Evolutionary conservation across 2,888 invertebrate genomes (phyloP), one percentile per base, ranked within the genome.

Genomic region (Bellardia pandia): DNA sequence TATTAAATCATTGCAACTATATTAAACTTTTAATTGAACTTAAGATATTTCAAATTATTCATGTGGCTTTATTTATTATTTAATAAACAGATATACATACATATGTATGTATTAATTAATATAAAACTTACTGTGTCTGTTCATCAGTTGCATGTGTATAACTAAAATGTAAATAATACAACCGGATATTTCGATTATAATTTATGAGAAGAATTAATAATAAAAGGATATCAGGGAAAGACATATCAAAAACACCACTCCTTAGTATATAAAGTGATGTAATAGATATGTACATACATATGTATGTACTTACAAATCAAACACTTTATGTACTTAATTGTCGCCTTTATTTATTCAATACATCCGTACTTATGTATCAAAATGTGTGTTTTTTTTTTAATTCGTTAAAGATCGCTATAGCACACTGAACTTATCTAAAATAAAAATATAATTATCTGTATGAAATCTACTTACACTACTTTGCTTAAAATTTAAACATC

Each of bases 381-480:
- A 51, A 51, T 48, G 48, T 14, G 48, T 23, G 1, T 23, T 23
- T 23, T 23, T 23, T 23, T 23, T 48, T 48, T 11, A n/a, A 51
- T 56, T 23, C 16, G 8, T 56, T 56, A 56, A 56, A 23, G 23
- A 56, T 56, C n/a, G 30, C 37, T 11, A 42, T 72, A 80, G 80
- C 56, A 64, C 64, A 80, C 53, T 80, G 80, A 80, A 80, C 80
- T 72, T 30, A 80, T 79, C 64, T 42, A 58, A 56, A 58, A 78
- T 48, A 58, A 30, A 23, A 30, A 40, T 33, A 45, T 78, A 7
- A 45, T 3, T 68, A 40, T 42, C 56, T 53, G 53, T 42, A 69
- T 53, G 53, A 30, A 69, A 56, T 8, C 40, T 64, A 16, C 40
- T 56, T 23, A 78, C 68, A 6, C 7, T 23, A 66, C 40, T 42